These are phyloP conservation scores for Sterna hirundo DNA, from an alignment of 2,113 vertebrate genomes.

Conservation along the genomic window DNA sequence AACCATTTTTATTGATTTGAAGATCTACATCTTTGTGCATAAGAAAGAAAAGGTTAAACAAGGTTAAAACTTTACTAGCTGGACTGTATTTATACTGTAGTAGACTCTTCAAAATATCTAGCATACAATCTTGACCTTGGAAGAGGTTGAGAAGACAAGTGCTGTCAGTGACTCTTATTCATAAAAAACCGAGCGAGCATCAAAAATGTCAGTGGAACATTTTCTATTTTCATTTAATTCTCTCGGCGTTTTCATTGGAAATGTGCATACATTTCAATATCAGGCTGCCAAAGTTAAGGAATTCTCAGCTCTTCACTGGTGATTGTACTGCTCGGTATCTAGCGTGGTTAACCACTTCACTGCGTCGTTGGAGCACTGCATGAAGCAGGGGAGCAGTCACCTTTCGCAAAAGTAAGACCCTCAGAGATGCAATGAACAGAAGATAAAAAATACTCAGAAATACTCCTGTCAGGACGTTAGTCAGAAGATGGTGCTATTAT, in stretches of 20 bases:
- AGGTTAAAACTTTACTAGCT: background rate
- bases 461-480: background rate
- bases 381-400: background rate
- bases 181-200: background rate
- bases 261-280: background rate
- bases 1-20: background rate
- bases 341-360: background rate
- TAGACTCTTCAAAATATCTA: background rate
- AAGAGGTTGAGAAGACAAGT: background rate
- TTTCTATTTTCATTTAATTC: conserved; percentile 31
- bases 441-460: background rate
- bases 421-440: background rate
- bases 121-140: background rate
- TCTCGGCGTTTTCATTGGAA: background rate
- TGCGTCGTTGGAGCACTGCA: background rate
- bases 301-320: background rate
- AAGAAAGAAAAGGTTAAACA: background rate
- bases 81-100: background rate
- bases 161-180: background rate
- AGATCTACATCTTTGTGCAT: background rate
- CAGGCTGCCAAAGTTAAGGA: background rate
- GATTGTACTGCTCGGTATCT: background rate
- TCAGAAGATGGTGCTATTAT: conserved; percentile 60
- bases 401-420: background rate
- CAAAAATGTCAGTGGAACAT: background rate